Base-by-base conservation (phyloP, 2,888 invertebrate genomes). In the Spodoptera exigua region DNA sequence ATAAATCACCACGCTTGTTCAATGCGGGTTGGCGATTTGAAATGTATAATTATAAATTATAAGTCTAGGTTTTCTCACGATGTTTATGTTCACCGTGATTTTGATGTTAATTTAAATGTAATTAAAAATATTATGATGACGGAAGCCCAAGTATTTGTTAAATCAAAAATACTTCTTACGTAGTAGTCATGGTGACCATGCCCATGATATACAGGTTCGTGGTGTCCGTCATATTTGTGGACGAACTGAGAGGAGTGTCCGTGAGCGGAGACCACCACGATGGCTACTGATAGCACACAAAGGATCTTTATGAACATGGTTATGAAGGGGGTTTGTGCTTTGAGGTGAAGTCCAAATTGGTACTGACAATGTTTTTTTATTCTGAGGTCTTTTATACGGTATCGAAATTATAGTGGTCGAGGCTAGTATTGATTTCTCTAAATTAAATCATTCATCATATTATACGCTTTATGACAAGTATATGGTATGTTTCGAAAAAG, bases 221-320 rank as follows among this genome's bases (percentile, higher is more conserved):
- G 89, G 54, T 80, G 90, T 48, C 84, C 90, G 61, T 79, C 80
- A 80, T 90, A 71, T 56, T 88, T 74, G 54, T 86, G 78, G 84
- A 76, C 66, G 52, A 74, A 69, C 57, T 76, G 76, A 0, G 78
- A 76, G 3, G 76, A 76, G 56, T 77, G 61, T 1, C 75, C 78
- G 11, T 74, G 57, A 13, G 49, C 65, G 1, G 58, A 52, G 18
- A 57, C 49, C 41, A 62, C 13, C 5, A 51, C 56, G 0, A 66
- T 41, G 2, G 53, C 58, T 0, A 66, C 39, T 4, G 66, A 43
- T 0, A 76, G 21, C 7, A 27, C 27, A 27, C 27, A 27, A 27
- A 12, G 3, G 47, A 63, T 53, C 49, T 62, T 62, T 7, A 56
- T 35, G 47, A 47, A 56, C 61, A 53, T 27, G 27, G 9, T 68